Evolutionary conservation across 1,140 invertebrate genomes (phyloP).

Genomic region (Hydropsyche tenuis): DNA sequence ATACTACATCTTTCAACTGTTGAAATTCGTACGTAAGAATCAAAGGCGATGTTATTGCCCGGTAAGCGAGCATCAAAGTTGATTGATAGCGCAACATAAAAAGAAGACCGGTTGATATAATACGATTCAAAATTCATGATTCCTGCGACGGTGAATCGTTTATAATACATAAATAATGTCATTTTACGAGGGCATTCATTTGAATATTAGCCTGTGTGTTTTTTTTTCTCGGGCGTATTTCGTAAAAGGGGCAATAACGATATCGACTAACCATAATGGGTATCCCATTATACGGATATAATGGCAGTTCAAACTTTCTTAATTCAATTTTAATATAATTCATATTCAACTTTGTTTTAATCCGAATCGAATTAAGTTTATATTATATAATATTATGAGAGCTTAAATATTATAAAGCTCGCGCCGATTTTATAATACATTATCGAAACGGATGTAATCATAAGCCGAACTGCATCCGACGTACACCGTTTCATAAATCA

Average conservation of each 20-base stretch:
- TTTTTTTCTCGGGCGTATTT: too few relatives aligned
- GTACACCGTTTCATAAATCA: background rate
- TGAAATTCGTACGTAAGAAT: too few relatives aligned
- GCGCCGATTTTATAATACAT: too few relatives aligned
- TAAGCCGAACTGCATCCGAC: background rate
- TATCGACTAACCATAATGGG: background rate
- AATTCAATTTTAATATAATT: background rate
- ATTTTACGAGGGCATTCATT: background rate
- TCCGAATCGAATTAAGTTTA: background rate
- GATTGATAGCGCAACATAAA: constrained; percentile 15
- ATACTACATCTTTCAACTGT: too few relatives aligned
- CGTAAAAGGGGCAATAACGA: too few relatives aligned
- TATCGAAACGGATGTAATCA: background rate
- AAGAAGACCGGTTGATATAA: constrained; percentile 9
- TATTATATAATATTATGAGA: too few relatives aligned
- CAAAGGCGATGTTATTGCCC: background rate
- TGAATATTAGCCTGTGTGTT: background rate
- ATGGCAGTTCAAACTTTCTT: background rate
- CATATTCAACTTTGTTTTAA: background rate
- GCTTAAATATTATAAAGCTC: too few relatives aligned
- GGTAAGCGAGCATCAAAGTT: constrained; percentile 8
- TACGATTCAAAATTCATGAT: constrained; percentile 9
- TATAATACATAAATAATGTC: constrained; percentile 5
- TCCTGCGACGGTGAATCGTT: background rate
- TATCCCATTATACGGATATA: background rate